A percentile compares a stretch with the other conserved stretches of the same genome.
These are phyloP conservation scores for Rafetus swinhoei DNA, from an alignment of 2,113 vertebrate species.

Conservation along the genomic window DNA sequence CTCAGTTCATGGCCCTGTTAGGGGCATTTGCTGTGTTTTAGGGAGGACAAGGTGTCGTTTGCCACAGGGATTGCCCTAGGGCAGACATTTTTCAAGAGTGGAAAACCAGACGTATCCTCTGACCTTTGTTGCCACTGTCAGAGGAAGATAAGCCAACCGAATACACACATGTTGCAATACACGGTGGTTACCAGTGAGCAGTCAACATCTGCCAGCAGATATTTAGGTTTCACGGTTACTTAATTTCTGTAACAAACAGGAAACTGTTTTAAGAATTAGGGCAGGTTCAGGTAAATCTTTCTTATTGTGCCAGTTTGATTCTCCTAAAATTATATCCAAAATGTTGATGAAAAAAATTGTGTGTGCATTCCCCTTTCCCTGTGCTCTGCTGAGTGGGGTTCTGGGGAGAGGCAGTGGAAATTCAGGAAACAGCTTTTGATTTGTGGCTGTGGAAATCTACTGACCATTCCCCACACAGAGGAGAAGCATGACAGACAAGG, in stretches of 20 bases:
- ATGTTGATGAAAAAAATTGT: not conserved
- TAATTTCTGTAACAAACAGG: constrained; percentile 34
- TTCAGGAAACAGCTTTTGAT: not conserved
- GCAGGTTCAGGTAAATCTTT: not conserved
- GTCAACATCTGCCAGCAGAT: constrained; percentile 11
- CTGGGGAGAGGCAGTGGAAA: not conserved
- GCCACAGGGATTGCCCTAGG: not conserved
- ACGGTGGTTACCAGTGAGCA: not conserved
- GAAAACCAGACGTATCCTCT: constrained; percentile 30
- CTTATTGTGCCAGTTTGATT: constrained; percentile 2
- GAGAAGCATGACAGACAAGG: not conserved
- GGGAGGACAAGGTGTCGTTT: not conserved
- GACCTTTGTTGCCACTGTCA: constrained; percentile 18
- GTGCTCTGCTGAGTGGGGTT: not conserved
- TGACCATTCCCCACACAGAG: not conserved
- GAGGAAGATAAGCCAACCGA: not conserved
- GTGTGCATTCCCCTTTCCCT: not conserved
- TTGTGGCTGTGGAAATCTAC: not conserved
- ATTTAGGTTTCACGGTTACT: not conserved
- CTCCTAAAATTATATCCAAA: not conserved
- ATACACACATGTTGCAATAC: not conserved
- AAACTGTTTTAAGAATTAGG: constrained; percentile 14
- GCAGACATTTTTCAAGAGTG: not conserved
- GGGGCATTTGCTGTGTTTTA: not conserved
- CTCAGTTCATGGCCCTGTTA: not conserved